A percentile compares a stretch with the other conserved stretches of the same genome.
These are phyloP conservation scores for Ephestia elutella DNA, from an alignment of 1,140 invertebrate species.

Conservation along the genomic window DNA sequence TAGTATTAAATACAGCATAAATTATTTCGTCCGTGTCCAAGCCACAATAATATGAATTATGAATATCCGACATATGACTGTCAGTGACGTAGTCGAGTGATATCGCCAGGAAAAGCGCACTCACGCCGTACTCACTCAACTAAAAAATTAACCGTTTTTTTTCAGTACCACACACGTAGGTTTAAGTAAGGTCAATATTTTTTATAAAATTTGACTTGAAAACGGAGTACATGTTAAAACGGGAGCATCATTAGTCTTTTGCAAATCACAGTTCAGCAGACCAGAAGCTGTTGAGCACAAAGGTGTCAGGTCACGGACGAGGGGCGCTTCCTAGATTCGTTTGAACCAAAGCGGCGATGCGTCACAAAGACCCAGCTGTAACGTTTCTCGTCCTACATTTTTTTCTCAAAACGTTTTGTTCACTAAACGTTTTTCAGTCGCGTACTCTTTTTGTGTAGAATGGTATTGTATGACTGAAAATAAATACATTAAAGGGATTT, in stretches of 20 bases:
- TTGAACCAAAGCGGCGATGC: slow-evolving; percentile 33
- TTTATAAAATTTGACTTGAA: no score
- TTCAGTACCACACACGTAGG: neutral
- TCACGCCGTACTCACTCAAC: neutral
- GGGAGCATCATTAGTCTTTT: slow-evolving; percentile 57
- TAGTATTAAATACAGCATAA: no score
- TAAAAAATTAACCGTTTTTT: neutral
- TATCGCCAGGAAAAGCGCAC: neutral
- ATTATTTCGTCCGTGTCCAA: no score
- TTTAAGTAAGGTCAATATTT: no score
- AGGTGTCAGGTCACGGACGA: slow-evolving; percentile 39
- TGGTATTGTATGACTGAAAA: neutral
- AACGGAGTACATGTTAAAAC: slow-evolving; percentile 20
- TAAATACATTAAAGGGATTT: no score
- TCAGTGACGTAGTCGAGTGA: neutral
- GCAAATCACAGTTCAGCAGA: slow-evolving; percentile 50
- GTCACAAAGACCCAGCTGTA: slow-evolving; percentile 27
- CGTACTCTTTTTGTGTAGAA: neutral
- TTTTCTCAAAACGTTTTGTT: slow-evolving; percentile 15
- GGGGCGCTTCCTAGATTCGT: slow-evolving; percentile 32
- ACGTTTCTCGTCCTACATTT: slow-evolving; percentile 31
- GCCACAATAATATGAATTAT: no score
- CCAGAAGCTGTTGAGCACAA: slow-evolving; percentile 54
- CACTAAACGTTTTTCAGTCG: neutral
- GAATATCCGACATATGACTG: no score